Percentiles rank a stretch among this genome's conserved stretches.
Evolutionary conservation across 2,113 vertebrate genomes (phyloP).

Genomic region (Eudyptes chrysolophus): DNA sequence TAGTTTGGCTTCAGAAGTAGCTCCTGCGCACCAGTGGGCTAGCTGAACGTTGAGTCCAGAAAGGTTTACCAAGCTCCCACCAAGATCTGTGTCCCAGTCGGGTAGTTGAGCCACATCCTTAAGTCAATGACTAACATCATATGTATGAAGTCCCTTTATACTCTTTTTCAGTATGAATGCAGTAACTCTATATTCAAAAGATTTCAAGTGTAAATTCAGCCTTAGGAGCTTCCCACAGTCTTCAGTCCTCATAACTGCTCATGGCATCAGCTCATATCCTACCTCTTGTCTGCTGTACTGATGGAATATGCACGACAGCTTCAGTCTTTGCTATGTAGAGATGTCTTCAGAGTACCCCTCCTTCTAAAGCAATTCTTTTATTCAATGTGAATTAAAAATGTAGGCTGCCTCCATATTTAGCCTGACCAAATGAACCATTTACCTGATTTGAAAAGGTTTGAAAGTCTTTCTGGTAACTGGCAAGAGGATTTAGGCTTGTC

Average conservation of each 20-base stretch:
- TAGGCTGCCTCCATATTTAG: background rate
- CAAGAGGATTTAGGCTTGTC: background rate
- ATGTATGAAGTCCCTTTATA: background rate
- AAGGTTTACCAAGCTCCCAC: background rate
- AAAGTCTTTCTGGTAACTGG: background rate
- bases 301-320: background rate
- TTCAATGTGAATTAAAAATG: background rate
- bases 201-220: background rate
- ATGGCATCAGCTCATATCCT: background rate
- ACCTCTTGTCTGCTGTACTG: background rate
- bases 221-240: background rate
- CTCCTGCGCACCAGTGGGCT: background rate
- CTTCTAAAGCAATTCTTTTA: background rate
- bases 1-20: background rate
- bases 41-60: background rate
- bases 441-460: background rate
- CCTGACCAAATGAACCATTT: background rate
- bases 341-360: background rate
- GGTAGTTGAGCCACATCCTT: background rate
- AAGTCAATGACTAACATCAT: background rate
- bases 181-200: background rate
- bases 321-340: background rate
- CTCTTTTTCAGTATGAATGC: background rate
- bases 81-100: background rate
- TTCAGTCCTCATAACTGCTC: background rate